A percentile compares a stretch with the other conserved stretches of the same genome.
Conservation (phyloP, 2,888 invertebrate genomes). For the Tenthredo distinguenda region DNA sequence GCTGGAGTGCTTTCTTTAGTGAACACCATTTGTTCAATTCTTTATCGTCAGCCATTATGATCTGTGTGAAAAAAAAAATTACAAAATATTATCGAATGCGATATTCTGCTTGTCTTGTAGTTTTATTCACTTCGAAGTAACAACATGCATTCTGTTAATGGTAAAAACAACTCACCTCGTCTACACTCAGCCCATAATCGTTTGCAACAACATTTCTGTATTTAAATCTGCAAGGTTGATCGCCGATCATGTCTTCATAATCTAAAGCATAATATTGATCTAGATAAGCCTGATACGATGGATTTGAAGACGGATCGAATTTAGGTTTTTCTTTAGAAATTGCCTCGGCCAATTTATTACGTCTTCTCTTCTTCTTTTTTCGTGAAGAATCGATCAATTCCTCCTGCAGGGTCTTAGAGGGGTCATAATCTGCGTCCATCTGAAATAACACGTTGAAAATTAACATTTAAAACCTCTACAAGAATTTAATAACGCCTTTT, state of each 20-base stretch:
- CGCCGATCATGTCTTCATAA: conserved; percentile 97
- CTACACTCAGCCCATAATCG: conserved; percentile 92
- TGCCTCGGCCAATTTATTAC: conserved; percentile 88
- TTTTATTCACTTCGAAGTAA: background rate
- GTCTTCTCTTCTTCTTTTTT: conserved; percentile 83
- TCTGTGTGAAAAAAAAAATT: conserved; percentile 79
- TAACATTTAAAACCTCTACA: background rate
- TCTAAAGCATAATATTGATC: conserved; percentile 97
- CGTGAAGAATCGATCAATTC: conserved; percentile 82
- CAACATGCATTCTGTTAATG: background rate
- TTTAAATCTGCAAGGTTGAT: conserved; percentile 94
- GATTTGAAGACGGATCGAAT: conserved; percentile 87
- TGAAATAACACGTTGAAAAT: conserved; percentile 71
- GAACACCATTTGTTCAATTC: conserved; percentile 98
- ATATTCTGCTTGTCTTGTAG: background rate
- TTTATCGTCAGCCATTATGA: conserved; percentile 93
- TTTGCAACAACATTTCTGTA: conserved; percentile 94
- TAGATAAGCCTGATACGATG: conserved; percentile 92
- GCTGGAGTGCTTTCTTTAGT: conserved; percentile 91
- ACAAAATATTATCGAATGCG: background rate
- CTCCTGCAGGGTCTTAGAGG: conserved; percentile 75
- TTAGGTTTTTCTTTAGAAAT: conserved; percentile 89
- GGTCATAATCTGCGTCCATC: conserved; percentile 95
- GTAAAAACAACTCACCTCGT: conserved; percentile 85
- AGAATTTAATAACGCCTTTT: background rate